A percentile compares a stretch with the other conserved stretches of the same genome.
Evolutionary conservation across 1,140 invertebrate genomes (phyloP).

Genomic region (Lepidostoma basale): DNA sequence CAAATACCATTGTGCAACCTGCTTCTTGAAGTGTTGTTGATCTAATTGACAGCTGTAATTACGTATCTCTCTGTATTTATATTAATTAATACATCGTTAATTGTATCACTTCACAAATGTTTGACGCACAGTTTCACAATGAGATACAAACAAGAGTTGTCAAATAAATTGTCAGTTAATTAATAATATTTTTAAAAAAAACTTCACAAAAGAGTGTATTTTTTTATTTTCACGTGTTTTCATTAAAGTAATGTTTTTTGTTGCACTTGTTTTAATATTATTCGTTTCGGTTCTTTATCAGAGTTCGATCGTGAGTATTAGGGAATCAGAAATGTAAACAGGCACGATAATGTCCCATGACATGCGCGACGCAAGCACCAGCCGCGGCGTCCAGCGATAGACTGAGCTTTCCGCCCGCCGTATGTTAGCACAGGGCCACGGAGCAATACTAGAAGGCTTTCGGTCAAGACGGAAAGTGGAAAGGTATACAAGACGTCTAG

Average conservation of each 20-base stretch:
- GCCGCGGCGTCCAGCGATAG: conserved; percentile 31
- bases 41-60: conserved; percentile 3
- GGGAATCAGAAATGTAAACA: conserved; percentile 4
- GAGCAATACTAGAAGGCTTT: conserved; percentile 22
- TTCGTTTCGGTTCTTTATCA: background rate
- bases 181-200: too few relatives aligned
- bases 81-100: background rate
- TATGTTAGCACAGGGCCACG: conserved; percentile 9
- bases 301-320: conserved; percentile 5
- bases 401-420: conserved; percentile 31
- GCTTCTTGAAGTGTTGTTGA: background rate
- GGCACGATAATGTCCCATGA: background rate
- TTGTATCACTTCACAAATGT: background rate
- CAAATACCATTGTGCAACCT: conserved; percentile 31
- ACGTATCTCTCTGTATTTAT: background rate
- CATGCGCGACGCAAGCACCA: conserved; percentile 2
- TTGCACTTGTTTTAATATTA: too few relatives aligned
- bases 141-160: background rate
- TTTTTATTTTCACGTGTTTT: too few relatives aligned
- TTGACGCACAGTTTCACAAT: conserved; percentile 14
- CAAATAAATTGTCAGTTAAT: too few relatives aligned
- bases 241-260: too few relatives aligned
- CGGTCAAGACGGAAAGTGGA: conserved; percentile 16
- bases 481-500: background rate
- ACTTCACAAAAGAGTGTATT: too few relatives aligned